phyloP scores from a whole-genome alignment of 2,888 invertebrate genomes.

The Sturmia bella region DNA sequence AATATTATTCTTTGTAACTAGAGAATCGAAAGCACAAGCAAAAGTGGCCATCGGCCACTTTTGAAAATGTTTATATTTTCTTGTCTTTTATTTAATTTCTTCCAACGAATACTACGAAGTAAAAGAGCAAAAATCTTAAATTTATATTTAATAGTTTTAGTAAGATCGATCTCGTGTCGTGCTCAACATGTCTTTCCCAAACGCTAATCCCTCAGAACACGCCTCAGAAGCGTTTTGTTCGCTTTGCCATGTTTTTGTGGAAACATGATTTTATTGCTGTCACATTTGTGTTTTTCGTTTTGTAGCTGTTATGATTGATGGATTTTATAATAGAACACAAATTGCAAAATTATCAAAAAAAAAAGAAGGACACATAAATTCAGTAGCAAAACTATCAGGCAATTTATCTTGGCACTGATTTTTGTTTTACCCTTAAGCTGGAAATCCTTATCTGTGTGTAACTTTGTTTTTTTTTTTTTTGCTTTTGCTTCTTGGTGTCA shows the following conservation, averaged over 20 bases:
- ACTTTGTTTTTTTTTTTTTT: slow-evolving; percentile 14
- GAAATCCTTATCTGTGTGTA: slow-evolving; percentile 33
- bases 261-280: slow-evolving; percentile 41
- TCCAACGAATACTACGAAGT: background rate
- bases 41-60: too few species aligned
- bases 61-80: too few species aligned
- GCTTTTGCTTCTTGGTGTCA: background rate
- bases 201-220: slow-evolving; percentile 54
- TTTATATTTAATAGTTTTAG: slow-evolving; percentile 14
- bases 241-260: background rate
- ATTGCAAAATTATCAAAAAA: slow-evolving; percentile 22
- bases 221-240: slow-evolving; percentile 54
- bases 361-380: background rate
- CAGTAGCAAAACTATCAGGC: slow-evolving; percentile 7
- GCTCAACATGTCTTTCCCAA: slow-evolving; percentile 41
- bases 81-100: background rate
- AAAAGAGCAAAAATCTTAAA: background rate
- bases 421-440: slow-evolving; percentile 43
- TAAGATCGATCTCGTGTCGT: slow-evolving; percentile 43
- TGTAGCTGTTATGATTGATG: slow-evolving; percentile 55
- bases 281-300: slow-evolving; percentile 42
- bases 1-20: too few species aligned
- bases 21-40: too few species aligned
- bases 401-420: background rate
- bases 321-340: slow-evolving; percentile 39